These are phyloP conservation scores for Oreohelix idahoensis DNA, from an alignment of 1,140 invertebrate genomes.

Conservation along the genomic window DNA sequence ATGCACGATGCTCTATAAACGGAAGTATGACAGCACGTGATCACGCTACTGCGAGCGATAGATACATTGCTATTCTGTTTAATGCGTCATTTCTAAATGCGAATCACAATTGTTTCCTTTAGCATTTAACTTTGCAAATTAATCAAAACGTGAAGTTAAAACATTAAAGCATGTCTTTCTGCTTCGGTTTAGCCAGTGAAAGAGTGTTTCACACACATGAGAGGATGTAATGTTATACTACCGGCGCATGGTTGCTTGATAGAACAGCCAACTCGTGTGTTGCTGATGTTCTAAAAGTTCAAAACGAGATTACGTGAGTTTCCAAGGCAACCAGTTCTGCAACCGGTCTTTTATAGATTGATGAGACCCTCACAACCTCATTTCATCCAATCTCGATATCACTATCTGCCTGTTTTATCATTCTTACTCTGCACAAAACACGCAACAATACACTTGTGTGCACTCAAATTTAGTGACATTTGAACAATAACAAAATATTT, in stretches of 20 bases:
- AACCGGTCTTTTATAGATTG: not conserved
- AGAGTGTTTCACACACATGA: too few relatives aligned
- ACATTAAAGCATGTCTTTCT: too few relatives aligned
- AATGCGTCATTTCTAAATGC: not conserved
- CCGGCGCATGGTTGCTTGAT: not conserved
- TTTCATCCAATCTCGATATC: too few relatives aligned
- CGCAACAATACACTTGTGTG: too few relatives aligned
- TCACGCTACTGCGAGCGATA: slow-evolving; percentile 39
- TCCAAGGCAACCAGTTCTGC: slow-evolving; percentile 19
- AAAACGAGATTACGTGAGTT: not conserved
- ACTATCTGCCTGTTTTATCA: too few relatives aligned
- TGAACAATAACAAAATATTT: too few relatives aligned
- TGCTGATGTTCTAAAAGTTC: slow-evolving; percentile 5
- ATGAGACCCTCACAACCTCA: not conserved
- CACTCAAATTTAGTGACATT: too few relatives aligned
- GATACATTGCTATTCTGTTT: slow-evolving; percentile 34
- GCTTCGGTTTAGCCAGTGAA: too few relatives aligned
- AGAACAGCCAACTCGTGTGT: slow-evolving; percentile 6
- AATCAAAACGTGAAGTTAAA: not conserved
- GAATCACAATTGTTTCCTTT: not conserved
- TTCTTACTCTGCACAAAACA: too few relatives aligned
- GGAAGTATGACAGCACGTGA: slow-evolving; percentile 37
- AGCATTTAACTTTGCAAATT: not conserved
- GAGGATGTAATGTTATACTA: too few relatives aligned
- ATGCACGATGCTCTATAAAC: slow-evolving; percentile 42